Base-by-base conservation (phyloP, 2,888 invertebrate genomes). In the Melieria omissa region DNA sequence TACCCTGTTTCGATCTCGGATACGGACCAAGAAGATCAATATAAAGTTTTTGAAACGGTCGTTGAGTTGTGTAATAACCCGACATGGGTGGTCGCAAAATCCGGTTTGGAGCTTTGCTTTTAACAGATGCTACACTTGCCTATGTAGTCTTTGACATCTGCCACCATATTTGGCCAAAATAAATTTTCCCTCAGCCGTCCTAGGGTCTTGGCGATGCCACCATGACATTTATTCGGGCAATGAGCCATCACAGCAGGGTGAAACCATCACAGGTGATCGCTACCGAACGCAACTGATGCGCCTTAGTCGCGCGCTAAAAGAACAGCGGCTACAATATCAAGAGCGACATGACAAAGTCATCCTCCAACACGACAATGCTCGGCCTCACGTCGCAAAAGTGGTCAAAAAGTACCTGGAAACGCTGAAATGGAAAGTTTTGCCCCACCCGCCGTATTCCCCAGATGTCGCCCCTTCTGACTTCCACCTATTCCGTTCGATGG, bases 11-110 rank as follows among this genome's bases (percentile, higher is more conserved):
- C 2, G 75, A 75, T 0, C 72, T 7, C 0, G 74, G 73, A 49
- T 74, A 75, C 5, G 75, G 73, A 0, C 73, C 73, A 14, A 75
- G 54, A 8, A 75, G 73, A 65, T 75, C 72, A 1, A 72, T n/a
- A 57, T 54, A 70, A 42, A 16, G 58, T 46, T 52, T 73, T 70
- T 29, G 65, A 49, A 70, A 64, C 10, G 70, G 70, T 14, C 70
- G 70, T 14, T 65, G 65, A 29, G 62, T 66, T 14, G 62, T 55
- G 42, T 62, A 61, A n/a, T 71, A 41, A 12, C 46, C 16, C 1
- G 42, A 55, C 67, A 72, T 72, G 10, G 66, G 62, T 8, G 72
- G 67, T 41, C 72, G 62, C 7, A 72, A 41, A n/a, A 14, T 14
- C 4, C 0, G 7, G 57, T 67, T 72, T 12, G 72, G 55, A 12